These are phyloP conservation scores for Stylophora pistillata DNA, from an alignment of 64 coral and sea anemone species.

Conservation along the genomic window DNA sequence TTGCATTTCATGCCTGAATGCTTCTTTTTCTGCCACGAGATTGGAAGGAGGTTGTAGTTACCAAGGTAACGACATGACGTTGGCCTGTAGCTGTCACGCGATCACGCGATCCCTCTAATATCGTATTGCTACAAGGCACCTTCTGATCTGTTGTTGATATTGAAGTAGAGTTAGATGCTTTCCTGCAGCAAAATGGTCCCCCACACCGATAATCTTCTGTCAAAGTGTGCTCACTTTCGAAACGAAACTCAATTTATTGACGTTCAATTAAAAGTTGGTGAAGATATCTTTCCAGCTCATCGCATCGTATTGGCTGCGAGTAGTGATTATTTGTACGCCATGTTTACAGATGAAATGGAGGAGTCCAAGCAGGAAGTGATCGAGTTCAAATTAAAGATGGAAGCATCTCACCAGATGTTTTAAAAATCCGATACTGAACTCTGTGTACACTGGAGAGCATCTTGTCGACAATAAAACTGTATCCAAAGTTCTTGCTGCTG, in stretches of 20 bases:
- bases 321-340: background rate
- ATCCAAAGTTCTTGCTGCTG: background rate
- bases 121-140: too few relatives aligned
- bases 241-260: background rate
- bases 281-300: too few relatives aligned
- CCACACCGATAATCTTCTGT: background rate
- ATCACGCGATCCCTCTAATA: too few relatives aligned
- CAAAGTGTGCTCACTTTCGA: background rate
- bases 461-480: constrained; percentile 19
- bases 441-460: constrained; percentile 20
- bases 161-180: too few relatives aligned
- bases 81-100: too few relatives aligned
- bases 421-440: constrained; percentile 28
- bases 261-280: background rate
- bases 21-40: too few relatives aligned
- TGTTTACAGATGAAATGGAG: background rate
- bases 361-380: background rate
- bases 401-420: constrained; percentile 28
- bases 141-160: too few relatives aligned
- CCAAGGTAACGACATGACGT: too few relatives aligned
- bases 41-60: too few relatives aligned
- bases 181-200: background rate
- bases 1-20: too few relatives aligned
- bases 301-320: too few relatives aligned
- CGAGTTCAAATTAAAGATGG: constrained; percentile 31